Evolutionary conservation across 2,797 vertebrate species (phyloP), one percentile per base, ranked within the genome.

Genomic region (Ctenopoma multispine): DNA sequence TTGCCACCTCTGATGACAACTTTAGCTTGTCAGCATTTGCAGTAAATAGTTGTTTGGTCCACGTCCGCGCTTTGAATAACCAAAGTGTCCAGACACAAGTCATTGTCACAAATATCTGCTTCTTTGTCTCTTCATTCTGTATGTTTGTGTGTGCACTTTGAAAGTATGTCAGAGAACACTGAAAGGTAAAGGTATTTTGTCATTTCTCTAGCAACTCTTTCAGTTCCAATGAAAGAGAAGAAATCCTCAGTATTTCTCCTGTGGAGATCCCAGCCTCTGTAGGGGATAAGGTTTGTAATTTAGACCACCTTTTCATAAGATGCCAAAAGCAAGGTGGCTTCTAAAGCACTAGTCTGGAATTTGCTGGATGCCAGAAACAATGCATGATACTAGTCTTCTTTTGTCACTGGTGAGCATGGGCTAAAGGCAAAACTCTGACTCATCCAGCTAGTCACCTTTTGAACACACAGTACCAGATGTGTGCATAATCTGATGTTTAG

Each of bases 231-330:
- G 53, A 34, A 44, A 59, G n/a, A 48, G 10, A 58, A 12, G 4
- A 68, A 24, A 41, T 65, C 10, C 12, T 55, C 18, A 48, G 20
- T 49, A 44, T 63, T 65, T 61, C 31, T 54, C 24, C 41, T 53
- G 60, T 61, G 15, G 46, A 63, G 47, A 58, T 44, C 10, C 47
- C 27, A 13, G 58, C 29, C 9, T 21, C 17, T 60, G 12, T 29
- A 31, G 56, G 51, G 18, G 15, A 73, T 58, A 69, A 62, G 15
- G 40, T 69, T 31, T n/a, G 23, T 44, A 53, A 63, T 73, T 50
- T 24, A 17, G 38, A 40, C 34, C 51, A 59, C 29, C 38, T 72
- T 63, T 50, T 51, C 41, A 61, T 18, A 64, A 47, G 38, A n/a
- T 67, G 27, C 29, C 68, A 65, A 49, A 66, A 64, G 36, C 38